Conservation (phyloP, 2,797 vertebrate genomes). For the Austrolebias charrua region DNA sequence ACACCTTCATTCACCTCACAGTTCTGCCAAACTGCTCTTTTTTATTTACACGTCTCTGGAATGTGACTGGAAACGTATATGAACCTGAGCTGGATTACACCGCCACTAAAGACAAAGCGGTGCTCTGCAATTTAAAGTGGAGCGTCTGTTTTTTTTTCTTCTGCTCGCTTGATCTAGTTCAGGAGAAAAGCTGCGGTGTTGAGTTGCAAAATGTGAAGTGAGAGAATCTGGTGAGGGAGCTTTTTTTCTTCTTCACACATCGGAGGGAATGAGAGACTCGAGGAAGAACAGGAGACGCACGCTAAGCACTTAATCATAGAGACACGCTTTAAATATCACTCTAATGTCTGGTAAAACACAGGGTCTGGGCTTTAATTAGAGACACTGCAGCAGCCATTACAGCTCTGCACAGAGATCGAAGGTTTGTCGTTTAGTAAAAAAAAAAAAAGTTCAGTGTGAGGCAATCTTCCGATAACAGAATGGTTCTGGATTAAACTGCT, state of each 20-base stretch:
- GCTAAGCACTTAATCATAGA: conserved; percentile 74
- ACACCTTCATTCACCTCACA: conserved; percentile 24
- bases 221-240: conserved; percentile 29
- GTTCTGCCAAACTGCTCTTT: conserved; percentile 38
- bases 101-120: conserved; percentile 32
- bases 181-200: conserved; percentile 59
- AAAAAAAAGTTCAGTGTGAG: conserved; percentile 34
- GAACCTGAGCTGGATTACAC: conserved; percentile 18
- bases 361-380: conserved; percentile 74
- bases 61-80: conserved; percentile 39
- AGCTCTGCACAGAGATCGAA: conserved; percentile 47
- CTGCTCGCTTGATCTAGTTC: conserved; percentile 19
- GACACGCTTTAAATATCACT: conserved; percentile 72
- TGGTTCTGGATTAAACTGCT: conserved; percentile 39
- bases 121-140: conserved; percentile 21
- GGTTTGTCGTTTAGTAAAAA: conserved; percentile 28
- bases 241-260: conserved; percentile 55
- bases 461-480: conserved; percentile 31
- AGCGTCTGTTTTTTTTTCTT: conserved; percentile 17
- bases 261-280: conserved; percentile 36
- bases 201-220: conserved; percentile 45
- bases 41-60: conserved; percentile 44
- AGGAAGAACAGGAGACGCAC: conserved; percentile 71
- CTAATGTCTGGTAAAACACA: conserved; percentile 70
- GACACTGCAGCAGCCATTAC: conserved; percentile 55